phyloP scores from a whole-genome alignment of 2,797 vertebrate species.

The Cephalopachus bancanus region DNA sequence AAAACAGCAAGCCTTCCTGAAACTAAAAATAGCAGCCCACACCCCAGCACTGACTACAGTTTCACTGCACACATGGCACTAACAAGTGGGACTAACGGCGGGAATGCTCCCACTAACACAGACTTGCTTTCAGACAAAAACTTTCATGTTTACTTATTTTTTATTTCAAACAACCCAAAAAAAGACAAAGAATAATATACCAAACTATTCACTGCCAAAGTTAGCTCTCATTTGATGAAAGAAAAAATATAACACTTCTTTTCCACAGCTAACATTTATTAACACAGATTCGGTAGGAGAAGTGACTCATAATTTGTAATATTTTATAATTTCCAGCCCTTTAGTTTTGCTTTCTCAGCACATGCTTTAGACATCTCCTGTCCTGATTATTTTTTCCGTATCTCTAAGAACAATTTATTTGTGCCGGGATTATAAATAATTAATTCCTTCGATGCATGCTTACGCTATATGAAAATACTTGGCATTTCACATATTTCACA shows the following conservation, averaged over 20 bases:
- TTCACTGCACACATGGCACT: background rate
- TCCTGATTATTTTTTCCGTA: background rate
- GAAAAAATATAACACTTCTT: background rate
- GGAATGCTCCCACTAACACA: fast-evolving
- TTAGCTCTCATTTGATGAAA: background rate
- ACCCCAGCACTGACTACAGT: background rate
- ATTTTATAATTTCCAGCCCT: background rate
- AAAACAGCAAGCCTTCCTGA: background rate
- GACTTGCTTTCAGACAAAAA: background rate
- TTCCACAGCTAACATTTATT: background rate
- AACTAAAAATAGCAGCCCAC: background rate
- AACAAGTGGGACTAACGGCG: fast-evolving
- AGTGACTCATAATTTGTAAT: background rate
- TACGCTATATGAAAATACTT: background rate
- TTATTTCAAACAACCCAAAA: background rate
- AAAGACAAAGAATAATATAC: background rate
- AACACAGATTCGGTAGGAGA: background rate
- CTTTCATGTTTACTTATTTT: background rate
- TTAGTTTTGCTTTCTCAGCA: background rate
- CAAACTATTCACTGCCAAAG: background rate
- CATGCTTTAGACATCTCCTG: background rate
- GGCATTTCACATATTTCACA: background rate
- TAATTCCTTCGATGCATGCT: background rate
- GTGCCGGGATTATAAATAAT: constrained; percentile 11
- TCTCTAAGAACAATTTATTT: constrained; percentile 59